Evolutionary conservation across 2,888 invertebrate species (phyloP).

Genomic region (Octonoba sinensis): DNA sequence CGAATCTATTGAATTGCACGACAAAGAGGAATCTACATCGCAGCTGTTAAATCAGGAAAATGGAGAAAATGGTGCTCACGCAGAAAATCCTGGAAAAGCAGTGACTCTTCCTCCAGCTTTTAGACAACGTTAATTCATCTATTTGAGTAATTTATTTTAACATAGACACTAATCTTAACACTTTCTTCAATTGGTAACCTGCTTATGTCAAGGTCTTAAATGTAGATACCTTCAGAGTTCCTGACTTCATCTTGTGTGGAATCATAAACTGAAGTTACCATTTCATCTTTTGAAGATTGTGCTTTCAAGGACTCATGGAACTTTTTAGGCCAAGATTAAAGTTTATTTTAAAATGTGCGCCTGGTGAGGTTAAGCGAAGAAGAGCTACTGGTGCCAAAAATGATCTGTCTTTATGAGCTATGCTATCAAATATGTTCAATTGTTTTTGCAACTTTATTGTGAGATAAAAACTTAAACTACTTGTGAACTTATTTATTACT

Average conservation of each 20-base stretch:
- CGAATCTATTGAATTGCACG: slow-evolving; percentile 3
- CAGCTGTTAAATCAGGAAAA: neutral
- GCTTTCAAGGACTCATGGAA: no score
- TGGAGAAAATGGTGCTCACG: slow-evolving; percentile 6
- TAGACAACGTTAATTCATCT: slow-evolving; percentile 22
- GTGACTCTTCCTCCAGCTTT: slow-evolving; percentile 58
- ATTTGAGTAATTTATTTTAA: slow-evolving; percentile 16
- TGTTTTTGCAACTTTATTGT: no score
- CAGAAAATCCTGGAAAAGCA: slow-evolving; percentile 46
- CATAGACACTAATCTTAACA: no score
- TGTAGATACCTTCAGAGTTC: neutral
- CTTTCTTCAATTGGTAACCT: neutral
- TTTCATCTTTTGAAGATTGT: neutral
- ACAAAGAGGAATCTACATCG: neutral
- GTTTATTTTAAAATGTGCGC: no score
- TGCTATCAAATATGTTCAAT: no score
- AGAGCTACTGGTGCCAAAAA: no score
- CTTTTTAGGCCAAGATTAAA: no score
- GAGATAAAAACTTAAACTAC: no score
- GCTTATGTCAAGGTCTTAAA: neutral
- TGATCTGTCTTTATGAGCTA: no score
- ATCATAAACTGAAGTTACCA: slow-evolving; percentile 1
- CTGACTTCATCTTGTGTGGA: neutral
- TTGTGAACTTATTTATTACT: no score
- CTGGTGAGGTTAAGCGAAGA: no score